Base-by-base conservation (phyloP, 2,888 invertebrate species). In the Cactoblastis cactorum region DNA sequence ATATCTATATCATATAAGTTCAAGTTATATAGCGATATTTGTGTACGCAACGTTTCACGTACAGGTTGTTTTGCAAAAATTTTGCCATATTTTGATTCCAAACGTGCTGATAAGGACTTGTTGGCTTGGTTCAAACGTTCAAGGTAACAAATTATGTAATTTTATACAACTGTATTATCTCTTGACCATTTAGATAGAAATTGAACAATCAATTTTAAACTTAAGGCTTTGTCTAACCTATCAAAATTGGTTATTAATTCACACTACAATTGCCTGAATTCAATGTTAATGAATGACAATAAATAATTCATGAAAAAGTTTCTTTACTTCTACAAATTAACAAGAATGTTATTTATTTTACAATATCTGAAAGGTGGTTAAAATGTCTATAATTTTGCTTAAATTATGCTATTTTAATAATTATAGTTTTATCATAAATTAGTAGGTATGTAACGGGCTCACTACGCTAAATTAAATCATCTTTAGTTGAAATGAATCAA, bases 141-240 rank as follows among this genome's bases (percentile, higher is more conserved):
- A 72, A 69, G 68, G 71, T 71, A 67, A 72, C 71, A 70, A 59
- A 65, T 70, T 72, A 71, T 65, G 64, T 63, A 67, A 72, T 52
- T 46, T 33, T 43, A 54, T 17, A 9, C 2, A 12, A 41, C 12
- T 6, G 1, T 3, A 9, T 24, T 38, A 41, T 24, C 12, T 24
- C 12, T 24, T 24, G 1, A 14, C 24, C 1, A 41, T 14, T 9
- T 1, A 41, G 18, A 19, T 4, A 1, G 9, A 35, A 35, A 3
- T 3, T 12, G 6, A 35, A 35, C 6, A 3, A 17, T 37, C 17
- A 8, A 37, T 35, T 38, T 6, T 38, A n/a, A n/a, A n/a, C n/a
- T n/a, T 28, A 28, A 28, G 28, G 1, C 28, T 28, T 28, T 6
- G 1, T 8, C 28, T 6, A 6, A 28, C 28, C 9, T 28, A 28